Evolutionary conservation across 2,888 invertebrate genomes (phyloP), one percentile per base, ranked within the genome.

Genomic region (Torymus texanus): DNA sequence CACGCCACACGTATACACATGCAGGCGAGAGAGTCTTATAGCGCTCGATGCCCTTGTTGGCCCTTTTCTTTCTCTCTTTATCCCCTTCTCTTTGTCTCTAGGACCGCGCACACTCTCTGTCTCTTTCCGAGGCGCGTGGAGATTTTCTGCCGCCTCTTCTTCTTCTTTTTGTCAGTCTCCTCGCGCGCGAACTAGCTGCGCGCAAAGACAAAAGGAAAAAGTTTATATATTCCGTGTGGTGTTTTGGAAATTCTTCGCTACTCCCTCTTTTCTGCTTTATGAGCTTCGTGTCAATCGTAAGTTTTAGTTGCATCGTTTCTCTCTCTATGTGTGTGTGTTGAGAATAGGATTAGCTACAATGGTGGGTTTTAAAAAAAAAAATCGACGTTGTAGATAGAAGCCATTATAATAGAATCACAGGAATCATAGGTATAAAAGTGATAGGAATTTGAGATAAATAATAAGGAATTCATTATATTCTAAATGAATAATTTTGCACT

Each of bases 31-130:
- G 53, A 56, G 51, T 59, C 65, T 66, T 50, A 51, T 13, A 59
- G 55, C 59, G 41, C 79, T 68, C 72, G 80, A 77, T 82, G 82
- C 81, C 84, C 84, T 82, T 83, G 81, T 82, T 83, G 84, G 83
- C 82, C 83, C 84, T 84, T 82, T 82, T 81, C 82, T 75, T 80
- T 80, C 82, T 74, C 65, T 78, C 82, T 78, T 82, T 79, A 80
- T 82, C 82, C 58, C n/a, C 72, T 65, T 59, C 79, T 61, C 76
- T 78, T 62, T 78, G 51, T 78, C 73, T 63, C 51, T 56, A n/a
- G 16, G 12, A 13, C 66, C 66, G 58, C 10, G 24, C 16, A 18
- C 71, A 10, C 18, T 66, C 18, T 16, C 66, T 50, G 53, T 66
- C 53, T 53, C 13, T 53, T 41, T 41, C 41, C 51, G 5, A 16